Base-by-base conservation (phyloP, 2,113 vertebrate genomes). In the Microcebus jonahi region DNA sequence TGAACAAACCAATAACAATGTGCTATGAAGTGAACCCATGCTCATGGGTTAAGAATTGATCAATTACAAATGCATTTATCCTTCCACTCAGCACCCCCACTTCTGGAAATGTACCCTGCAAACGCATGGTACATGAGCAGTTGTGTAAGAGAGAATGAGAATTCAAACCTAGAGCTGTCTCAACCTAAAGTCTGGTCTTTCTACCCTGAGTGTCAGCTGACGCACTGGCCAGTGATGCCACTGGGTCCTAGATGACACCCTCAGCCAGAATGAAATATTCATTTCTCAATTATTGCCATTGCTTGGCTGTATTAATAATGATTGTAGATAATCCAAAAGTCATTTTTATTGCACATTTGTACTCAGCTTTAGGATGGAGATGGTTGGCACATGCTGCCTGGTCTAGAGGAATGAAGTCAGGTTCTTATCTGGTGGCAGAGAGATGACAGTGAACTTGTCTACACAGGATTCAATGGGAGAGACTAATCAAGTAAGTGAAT, bases 341-440 rank as follows among this genome's bases (percentile, higher is more conserved):
- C 18, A 18, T 25, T 83, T 71, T 67, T 1, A 71, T 45, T 89
- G 59, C 82, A 65, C 61, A 27, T 85, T 53, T 55, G 91, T 80
- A 29, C 39, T 50, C 29, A 55, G 34, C 59, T 65, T 63, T 65
- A 63, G 25, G 53, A 70, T 11, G 34, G 55, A 57, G 36, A 50
- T 57, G 75, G 83, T 2, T 18, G 68, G 13, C 4, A 61, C 39
- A 15, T n/a, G 39, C 65, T 50, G 17, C 55, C 23, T 0, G 8
- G 34, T 1, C 59, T 57, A 25, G 65, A 36, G 11, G 17, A 42
- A 79, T 57, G 10, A 36, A 83, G 59, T 17, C 71, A 70, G 27
- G 11, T 29, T 63, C n/a, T 20, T 6, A 1, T 42, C 2, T 0
- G 0, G 57, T 15, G 65, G 53, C 77, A 39, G 17, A 36, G 59